Percentiles rank a stretch among this genome's conserved stretches.
phyloP scores from a whole-genome alignment of 2,113 vertebrate genomes.

The Pantherophis guttatus region DNA sequence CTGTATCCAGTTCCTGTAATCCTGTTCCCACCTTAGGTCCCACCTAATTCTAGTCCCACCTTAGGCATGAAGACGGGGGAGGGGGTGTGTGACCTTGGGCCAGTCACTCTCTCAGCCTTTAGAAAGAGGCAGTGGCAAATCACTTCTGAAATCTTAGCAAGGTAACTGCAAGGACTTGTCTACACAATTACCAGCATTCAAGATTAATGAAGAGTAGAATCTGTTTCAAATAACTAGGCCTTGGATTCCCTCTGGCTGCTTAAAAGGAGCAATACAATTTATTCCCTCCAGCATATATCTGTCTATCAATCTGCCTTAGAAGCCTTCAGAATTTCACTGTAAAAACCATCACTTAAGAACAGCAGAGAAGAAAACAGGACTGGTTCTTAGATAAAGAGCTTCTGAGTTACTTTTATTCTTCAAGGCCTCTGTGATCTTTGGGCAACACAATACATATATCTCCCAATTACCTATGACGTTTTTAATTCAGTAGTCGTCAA shows the following conservation, averaged over 20 bases:
- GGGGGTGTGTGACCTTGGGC: neutral
- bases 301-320: neutral
- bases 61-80: neutral
- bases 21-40: neutral
- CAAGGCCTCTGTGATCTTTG: neutral
- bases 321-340: neutral
- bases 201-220: neutral
- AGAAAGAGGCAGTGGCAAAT: neutral
- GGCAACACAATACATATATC: neutral
- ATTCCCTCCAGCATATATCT: neutral
- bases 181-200: neutral
- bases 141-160: neutral
- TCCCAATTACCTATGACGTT: neutral
- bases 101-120: neutral
- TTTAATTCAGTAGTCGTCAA: neutral
- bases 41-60: neutral
- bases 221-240: slow-evolving; percentile 24
- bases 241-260: slow-evolving; percentile 60
- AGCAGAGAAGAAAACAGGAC: neutral
- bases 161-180: neutral
- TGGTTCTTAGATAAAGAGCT: neutral
- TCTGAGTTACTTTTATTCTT: neutral
- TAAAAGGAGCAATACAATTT: neutral
- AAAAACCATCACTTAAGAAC: neutral
- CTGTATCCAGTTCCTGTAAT: neutral